phyloP scores from a whole-genome alignment of 2,797 vertebrate genomes.

The Labeo calbasu region DNA sequence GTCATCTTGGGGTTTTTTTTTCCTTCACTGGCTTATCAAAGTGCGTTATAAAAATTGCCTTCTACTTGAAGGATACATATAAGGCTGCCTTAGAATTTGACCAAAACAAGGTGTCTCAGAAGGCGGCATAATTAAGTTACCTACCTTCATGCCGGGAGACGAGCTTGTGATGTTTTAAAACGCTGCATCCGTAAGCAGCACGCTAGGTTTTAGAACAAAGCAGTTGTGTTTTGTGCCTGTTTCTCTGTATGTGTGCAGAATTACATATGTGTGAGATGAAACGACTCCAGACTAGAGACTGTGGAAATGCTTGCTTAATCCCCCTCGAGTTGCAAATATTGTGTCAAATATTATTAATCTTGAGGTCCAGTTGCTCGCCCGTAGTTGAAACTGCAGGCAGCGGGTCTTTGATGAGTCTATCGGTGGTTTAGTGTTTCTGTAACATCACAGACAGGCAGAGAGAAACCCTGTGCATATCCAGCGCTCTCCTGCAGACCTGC shows the following conservation, averaged over 20 bases:
- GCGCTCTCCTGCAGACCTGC: conserved; percentile 25
- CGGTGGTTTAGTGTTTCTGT: conserved; percentile 36
- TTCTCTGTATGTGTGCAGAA: conserved; percentile 22
- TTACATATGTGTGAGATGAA: conserved; percentile 22
- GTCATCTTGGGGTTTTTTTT: neutral
- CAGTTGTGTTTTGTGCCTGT: neutral
- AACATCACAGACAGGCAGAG: conserved; percentile 30
- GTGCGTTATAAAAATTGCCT: conserved; percentile 1
- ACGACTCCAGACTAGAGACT: conserved; percentile 7
- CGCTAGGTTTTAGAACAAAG: conserved; percentile 11
- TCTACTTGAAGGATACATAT: conserved; percentile 4
- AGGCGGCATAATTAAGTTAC: conserved; percentile 25
- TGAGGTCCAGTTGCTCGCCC: conserved; percentile 21
- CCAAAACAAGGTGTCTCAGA: conserved; percentile 14
- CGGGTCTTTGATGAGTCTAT: conserved; percentile 31
- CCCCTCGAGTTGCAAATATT: conserved; percentile 40
- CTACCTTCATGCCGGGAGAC: neutral
- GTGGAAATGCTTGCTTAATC: conserved; percentile 34
- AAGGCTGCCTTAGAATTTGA: conserved; percentile 3
- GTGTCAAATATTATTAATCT: conserved; percentile 42
- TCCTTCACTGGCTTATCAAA: neutral
- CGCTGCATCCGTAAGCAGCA: neutral
- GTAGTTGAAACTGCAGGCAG: conserved; percentile 29
- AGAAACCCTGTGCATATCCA: conserved; percentile 33
- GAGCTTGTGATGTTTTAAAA: conserved; percentile 27